Evolutionary conservation across 1,140 invertebrate species (phyloP).

Genomic region (Drosophila setifemur): DNA sequence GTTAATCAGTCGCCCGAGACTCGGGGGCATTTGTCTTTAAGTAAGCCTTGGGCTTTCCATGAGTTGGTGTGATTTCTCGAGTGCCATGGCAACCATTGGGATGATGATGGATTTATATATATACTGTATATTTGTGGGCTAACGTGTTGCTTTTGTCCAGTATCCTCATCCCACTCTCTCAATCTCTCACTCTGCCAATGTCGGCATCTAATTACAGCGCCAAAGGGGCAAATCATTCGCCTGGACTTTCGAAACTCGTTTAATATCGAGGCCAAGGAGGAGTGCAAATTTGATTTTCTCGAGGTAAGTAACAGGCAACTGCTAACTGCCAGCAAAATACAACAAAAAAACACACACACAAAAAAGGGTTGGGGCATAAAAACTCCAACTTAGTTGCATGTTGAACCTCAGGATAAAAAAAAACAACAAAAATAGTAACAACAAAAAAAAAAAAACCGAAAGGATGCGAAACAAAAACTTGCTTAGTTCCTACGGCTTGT

Average conservation of each 20-base stretch:
- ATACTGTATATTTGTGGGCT: conserved; percentile 10
- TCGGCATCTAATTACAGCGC: conserved; percentile 86
- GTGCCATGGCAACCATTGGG: conserved; percentile 15
- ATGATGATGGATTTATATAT: background rate
- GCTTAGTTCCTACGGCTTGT: conserved; percentile 27
- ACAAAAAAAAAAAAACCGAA: background rate
- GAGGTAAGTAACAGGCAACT: conserved; percentile 84
- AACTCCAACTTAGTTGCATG: conserved; percentile 31
- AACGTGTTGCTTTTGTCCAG: conserved; percentile 22
- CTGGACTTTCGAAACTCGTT: conserved; percentile 93
- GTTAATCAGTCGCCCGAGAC: conserved; percentile 43
- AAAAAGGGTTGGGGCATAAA: conserved; percentile 21
- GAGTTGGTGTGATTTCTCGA: background rate
- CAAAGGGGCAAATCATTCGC: conserved; percentile 87
- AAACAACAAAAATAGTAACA: no score
- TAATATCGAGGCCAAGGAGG: conserved; percentile 88
- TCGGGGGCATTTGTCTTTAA: conserved; percentile 12
- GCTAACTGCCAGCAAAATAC: conserved; percentile 4
- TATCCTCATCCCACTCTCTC: background rate
- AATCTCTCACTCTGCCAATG: background rate
- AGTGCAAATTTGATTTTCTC: conserved; percentile 92
- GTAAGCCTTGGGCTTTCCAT: conserved; percentile 2
- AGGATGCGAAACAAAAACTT: conserved; percentile 23
- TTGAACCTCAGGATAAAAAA: conserved; percentile 2
- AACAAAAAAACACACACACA: background rate